These are phyloP conservation scores for Agonum fuliginosum DNA, from an alignment of 2,888 invertebrate genomes.

Conservation along the genomic window DNA sequence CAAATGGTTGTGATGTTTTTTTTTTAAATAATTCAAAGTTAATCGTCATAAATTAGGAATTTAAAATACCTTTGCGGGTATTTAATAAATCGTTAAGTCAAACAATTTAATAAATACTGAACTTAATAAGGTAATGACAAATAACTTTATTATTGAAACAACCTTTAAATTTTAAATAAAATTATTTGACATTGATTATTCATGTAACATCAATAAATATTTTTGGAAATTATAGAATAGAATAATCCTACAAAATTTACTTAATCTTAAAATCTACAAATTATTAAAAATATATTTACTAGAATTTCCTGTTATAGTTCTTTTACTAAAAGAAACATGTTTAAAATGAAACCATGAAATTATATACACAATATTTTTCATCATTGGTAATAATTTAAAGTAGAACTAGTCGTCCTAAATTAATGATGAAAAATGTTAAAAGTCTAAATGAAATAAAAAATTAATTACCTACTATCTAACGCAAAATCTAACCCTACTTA, in stretches of 20 bases:
- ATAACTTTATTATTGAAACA: constrained; percentile 2
- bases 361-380: constrained; percentile 22
- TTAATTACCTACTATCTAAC: neutral
- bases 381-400: neutral
- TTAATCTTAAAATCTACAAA: neutral
- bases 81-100: neutral
- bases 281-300: constrained; percentile 2
- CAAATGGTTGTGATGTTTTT: too few relatives aligned
- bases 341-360: neutral
- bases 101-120: neutral
- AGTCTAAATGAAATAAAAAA: constrained; percentile 1
- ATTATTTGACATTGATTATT: constrained; percentile 20
- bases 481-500: neutral
- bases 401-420: neutral
- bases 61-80: neutral
- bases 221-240: neutral
- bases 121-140: neutral
- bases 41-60: neutral
- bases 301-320: neutral
- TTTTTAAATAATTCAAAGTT: too few relatives aligned
- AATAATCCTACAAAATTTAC: neutral
- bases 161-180: neutral
- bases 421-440: neutral
- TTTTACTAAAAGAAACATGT: neutral
- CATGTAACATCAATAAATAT: constrained; percentile 24